These are phyloP conservation scores for Drosophila fuyamai DNA, from an alignment of 1,140 invertebrate species.

Conservation along the genomic window DNA sequence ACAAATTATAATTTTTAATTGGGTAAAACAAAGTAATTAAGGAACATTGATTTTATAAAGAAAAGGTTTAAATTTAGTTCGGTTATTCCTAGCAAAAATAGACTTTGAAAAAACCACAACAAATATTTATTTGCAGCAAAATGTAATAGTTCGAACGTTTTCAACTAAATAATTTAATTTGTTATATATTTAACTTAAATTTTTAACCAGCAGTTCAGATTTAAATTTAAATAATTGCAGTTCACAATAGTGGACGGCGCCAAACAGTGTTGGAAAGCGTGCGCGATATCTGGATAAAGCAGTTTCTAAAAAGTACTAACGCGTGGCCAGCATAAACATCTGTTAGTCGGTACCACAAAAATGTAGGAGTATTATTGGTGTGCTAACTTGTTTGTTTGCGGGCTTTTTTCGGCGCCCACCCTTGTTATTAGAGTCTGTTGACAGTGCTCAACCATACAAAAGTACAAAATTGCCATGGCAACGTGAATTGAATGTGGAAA, in stretches of 20 bases:
- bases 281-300: neutral
- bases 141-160: too few relatives aligned
- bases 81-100: too few relatives aligned
- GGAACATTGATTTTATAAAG: too few relatives aligned
- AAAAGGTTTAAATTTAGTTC: too few relatives aligned
- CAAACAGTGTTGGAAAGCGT: slow-evolving; percentile 6
- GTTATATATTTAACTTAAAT: too few relatives aligned
- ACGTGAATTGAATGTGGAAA: slow-evolving; percentile 6
- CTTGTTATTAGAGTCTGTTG: too few relatives aligned
- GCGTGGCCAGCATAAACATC: slow-evolving; percentile 1
- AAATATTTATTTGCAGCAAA: too few relatives aligned
- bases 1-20: too few relatives aligned
- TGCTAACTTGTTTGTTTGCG: neutral
- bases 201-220: neutral
- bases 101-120: too few relatives aligned
- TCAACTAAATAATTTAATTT: too few relatives aligned
- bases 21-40: too few relatives aligned
- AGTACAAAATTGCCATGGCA: slow-evolving; percentile 3
- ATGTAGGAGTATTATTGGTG: slow-evolving; percentile 8
- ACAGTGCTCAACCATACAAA: neutral
- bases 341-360: neutral
- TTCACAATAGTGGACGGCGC: neutral
- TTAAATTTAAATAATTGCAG: slow-evolving; percentile 1
- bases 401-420: neutral
- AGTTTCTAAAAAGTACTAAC: neutral